These are phyloP conservation scores for Acestrorhynchus altus DNA, from an alignment of 2,797 vertebrate genomes.

Conservation along the genomic window DNA sequence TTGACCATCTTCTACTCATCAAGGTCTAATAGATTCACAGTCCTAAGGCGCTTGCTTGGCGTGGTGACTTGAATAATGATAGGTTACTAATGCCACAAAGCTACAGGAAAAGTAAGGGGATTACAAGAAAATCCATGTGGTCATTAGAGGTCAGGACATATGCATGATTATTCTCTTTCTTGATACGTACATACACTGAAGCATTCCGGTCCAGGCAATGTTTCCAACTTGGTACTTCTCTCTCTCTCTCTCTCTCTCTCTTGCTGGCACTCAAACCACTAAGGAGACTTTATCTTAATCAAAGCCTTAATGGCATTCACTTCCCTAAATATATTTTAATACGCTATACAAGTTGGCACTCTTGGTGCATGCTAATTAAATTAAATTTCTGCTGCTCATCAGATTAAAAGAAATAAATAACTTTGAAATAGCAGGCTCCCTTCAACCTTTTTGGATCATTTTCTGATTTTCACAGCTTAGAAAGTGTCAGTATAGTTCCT, in stretches of 20 bases:
- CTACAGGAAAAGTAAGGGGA: background rate
- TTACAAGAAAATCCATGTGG: background rate
- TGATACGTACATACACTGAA: background rate
- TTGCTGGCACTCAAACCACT: background rate
- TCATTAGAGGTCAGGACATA: background rate
- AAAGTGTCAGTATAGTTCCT: background rate
- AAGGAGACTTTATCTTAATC: conserved; percentile 1
- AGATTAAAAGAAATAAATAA: background rate
- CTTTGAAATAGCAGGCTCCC: background rate
- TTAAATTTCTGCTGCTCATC: background rate
- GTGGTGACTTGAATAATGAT: background rate
- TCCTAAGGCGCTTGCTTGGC: conserved; percentile 30
- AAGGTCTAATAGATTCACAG: conserved; percentile 49
- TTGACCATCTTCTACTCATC: conserved; percentile 43
- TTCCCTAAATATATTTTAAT: conserved; percentile 12
- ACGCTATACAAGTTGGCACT: background rate
- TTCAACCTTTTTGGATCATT: background rate
- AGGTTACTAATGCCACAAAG: background rate
- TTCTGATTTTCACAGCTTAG: background rate
- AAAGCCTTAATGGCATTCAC: conserved; percentile 8
- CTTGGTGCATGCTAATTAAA: conserved; percentile 2
- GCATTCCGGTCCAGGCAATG: background rate
- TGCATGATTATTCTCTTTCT: background rate
- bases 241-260: background rate
- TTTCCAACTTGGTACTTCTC: background rate